Conservation (phyloP, 2,888 invertebrate species). For the Abrostola triplasia region DNA sequence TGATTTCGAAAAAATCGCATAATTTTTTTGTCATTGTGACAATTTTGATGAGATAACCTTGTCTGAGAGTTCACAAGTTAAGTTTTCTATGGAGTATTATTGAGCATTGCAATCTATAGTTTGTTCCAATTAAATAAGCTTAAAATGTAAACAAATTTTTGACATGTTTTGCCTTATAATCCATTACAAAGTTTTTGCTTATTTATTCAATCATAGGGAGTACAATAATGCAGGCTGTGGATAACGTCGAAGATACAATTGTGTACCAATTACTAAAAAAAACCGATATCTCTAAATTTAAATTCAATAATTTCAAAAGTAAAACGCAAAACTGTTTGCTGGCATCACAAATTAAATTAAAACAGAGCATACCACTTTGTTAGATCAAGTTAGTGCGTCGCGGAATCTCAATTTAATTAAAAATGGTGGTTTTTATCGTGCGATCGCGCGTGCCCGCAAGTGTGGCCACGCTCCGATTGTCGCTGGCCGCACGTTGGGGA, state of each 20-base stretch:
- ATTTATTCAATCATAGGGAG: no score
- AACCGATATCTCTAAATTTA: no score
- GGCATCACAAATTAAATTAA: no score
- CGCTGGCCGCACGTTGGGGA: constrained; percentile 56
- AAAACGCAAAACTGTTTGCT: no score
- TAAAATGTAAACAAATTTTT: no score
- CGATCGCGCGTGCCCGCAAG: constrained; percentile 78
- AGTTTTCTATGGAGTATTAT: constrained; percentile 8
- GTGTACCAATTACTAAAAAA: no score
- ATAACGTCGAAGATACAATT: no score
- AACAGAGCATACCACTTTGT: constrained; percentile 43
- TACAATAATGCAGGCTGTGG: no score
- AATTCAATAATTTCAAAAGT: no score
- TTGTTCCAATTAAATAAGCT: no score
- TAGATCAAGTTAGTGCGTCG: constrained; percentile 67
- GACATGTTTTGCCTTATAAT: no score
- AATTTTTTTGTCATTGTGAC: constrained; percentile 35
- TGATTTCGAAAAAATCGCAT: constrained; percentile 37
- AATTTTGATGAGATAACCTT: constrained; percentile 24
- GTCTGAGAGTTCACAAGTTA: neutral
- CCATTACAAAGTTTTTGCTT: no score
- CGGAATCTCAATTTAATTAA: constrained; percentile 87
- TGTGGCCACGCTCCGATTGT: constrained; percentile 81
- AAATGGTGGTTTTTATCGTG: constrained; percentile 79
- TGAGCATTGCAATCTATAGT: constrained; percentile 39